Evolutionary conservation across 2,797 vertebrate genomes (phyloP).

Genomic region (Cetoscarus ocellatus): DNA sequence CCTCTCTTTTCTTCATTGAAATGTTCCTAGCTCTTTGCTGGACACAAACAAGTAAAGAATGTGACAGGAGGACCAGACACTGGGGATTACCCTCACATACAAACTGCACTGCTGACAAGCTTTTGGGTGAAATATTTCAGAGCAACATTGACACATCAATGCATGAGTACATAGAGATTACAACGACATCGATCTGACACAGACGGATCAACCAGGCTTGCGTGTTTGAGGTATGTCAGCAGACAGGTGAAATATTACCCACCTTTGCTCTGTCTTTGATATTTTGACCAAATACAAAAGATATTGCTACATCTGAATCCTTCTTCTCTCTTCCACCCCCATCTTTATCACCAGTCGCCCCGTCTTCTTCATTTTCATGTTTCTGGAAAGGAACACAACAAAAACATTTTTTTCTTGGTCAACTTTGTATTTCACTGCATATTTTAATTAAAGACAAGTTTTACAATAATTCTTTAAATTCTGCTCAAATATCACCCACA

Average conservation of each 20-base stretch:
- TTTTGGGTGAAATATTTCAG: too few species aligned
- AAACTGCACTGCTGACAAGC: too few species aligned
- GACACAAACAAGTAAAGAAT: too few species aligned
- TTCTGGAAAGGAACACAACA: conserved; percentile 75
- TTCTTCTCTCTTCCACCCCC: conserved; percentile 83
- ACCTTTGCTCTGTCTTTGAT: conserved; percentile 98
- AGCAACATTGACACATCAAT: too few species aligned
- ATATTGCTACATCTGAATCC: conserved; percentile 83
- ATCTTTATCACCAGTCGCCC: conserved; percentile 69
- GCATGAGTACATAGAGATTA: too few species aligned
- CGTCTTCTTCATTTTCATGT: conserved; percentile 82
- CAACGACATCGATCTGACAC: too few species aligned
- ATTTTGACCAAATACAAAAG: conserved; percentile 97
- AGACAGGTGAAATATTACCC: conserved; percentile 17
- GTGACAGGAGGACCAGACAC: too few species aligned
- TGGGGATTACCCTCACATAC: too few species aligned
- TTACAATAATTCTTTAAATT: neutral
- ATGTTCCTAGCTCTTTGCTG: too few species aligned
- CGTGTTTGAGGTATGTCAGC: neutral
- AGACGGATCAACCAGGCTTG: neutral
- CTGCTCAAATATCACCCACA: neutral
- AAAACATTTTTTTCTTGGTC: neutral
- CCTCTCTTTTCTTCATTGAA: too few species aligned
- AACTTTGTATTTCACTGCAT: neutral
- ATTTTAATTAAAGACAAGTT: neutral